phyloP scores from a whole-genome alignment of 2,888 invertebrate species.

The Carabus problematicus region DNA sequence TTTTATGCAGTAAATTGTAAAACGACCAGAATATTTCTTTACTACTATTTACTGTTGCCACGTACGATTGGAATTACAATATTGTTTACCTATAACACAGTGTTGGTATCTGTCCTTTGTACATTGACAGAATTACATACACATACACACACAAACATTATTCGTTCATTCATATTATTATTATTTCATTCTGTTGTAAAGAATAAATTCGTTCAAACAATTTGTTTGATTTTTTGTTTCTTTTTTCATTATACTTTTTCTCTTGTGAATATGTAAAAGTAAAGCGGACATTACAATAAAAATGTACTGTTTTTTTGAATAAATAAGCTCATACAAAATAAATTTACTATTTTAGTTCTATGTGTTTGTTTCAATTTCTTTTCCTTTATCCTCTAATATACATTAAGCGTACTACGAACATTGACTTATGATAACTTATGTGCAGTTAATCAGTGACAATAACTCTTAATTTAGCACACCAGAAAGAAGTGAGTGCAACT shows the following conservation, averaged over 20 bases:
- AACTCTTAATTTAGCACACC: no score
- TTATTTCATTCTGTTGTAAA: conserved; percentile 8
- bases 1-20: conserved; percentile 4
- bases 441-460: no score
- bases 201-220: no score
- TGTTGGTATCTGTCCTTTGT: no score
- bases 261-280: conserved; percentile 34
- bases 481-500: no score
- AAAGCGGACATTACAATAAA: conserved; percentile 16
- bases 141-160: conserved; percentile 3
- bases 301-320: conserved; percentile 36
- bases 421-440: no score
- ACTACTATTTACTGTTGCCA: no score
- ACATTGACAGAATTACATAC: no score
- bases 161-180: neutral
- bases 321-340: conserved; percentile 33
- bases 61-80: no score
- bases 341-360: conserved; percentile 41
- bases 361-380: neutral
- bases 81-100: no score
- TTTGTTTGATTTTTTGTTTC: neutral
- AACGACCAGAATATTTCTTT: neutral
- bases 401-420: no score
- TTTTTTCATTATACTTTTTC: neutral
- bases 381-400: neutral